Percentiles rank a stretch among this genome's conserved stretches.
Evolutionary conservation across 2,888 invertebrate species (phyloP).

Genomic region (Pterostichus madidus): DNA sequence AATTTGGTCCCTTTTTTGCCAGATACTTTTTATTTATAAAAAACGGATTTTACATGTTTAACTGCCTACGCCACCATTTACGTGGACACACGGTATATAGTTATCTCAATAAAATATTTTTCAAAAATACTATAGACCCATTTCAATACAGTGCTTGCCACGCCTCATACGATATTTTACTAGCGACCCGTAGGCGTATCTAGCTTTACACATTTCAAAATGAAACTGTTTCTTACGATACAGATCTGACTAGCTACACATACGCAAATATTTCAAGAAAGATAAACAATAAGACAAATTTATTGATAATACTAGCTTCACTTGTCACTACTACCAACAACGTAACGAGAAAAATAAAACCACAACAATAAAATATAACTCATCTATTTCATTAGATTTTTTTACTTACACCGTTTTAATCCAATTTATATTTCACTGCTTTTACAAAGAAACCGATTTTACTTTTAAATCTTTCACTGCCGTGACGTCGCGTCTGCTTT

Average conservation of each 20-base stretch:
- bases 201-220: constrained; percentile 51
- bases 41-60: no score
- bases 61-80: no score
- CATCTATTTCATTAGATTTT: constrained; percentile 2
- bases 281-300: constrained; percentile 47
- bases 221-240: constrained; percentile 5
- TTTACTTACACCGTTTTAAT: constrained; percentile 45
- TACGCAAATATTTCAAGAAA: not conserved
- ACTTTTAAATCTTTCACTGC: constrained; percentile 54
- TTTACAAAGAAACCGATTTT: constrained; percentile 32
- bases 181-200: constrained; percentile 35
- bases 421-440: constrained; percentile 29
- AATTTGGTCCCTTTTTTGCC: no score
- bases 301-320: constrained; percentile 25
- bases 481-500: constrained; percentile 39
- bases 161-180: constrained; percentile 41
- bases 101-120: constrained; percentile 11
- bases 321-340: constrained; percentile 30
- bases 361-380: constrained; percentile 5
- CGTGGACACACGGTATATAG: constrained; percentile 30
- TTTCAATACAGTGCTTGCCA: constrained; percentile 13
- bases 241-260: constrained; percentile 39
- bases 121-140: constrained; percentile 12
- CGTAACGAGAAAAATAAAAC: constrained; percentile 15
- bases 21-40: no score